Evolutionary conservation across 2,113 vertebrate genomes (phyloP), one percentile per base, ranked within the genome.

Genomic region (Stigmatopora argus): DNA sequence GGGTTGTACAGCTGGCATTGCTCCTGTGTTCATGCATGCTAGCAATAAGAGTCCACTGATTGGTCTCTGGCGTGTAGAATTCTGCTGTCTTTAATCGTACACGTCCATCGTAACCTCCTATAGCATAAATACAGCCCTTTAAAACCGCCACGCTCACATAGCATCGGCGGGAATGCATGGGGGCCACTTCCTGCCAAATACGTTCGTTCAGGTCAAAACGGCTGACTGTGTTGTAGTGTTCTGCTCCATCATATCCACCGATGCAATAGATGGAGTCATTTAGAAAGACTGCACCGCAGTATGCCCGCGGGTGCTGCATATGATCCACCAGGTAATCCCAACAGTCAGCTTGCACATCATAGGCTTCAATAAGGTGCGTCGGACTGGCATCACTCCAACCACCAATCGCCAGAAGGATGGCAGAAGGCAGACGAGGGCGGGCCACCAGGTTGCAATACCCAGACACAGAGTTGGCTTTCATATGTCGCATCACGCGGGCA

Each of bases 1-100:
- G 86, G 0, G 90, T 88, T 0, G 94, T 91, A 4, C 94, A 72
- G 13, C 74, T 79, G 35, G 82, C 80, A 0, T 80, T 66, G 1
- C 78, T 80, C 45, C 85, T 77, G 11, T 45, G 26, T 14, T 67
- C 65, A 0, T 72, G 41, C 82, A 85, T 86, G 0, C 59, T 5
- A 7, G 71, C 52, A 11, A 86, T 82, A 2, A 64, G 31, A 18
- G 1, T 75, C 85, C 85, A 85, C 51, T 83, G 83, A 70, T 83
- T 83, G 59, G 6, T 67, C 11, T 83, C 47, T 0, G 79, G 75
- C 2, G 1, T 55, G 57, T 79, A 85, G 64, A 51, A 48, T 48
- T 86, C 85, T 2, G 79, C 85, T n/a, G 61, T 51, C 31, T 12
- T 75, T 46, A 73, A 75, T 53, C 67, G 45, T 1, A 0, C 0